Conservation (phyloP, 2,113 vertebrate species). For the Ctenomys sociabilis region DNA sequence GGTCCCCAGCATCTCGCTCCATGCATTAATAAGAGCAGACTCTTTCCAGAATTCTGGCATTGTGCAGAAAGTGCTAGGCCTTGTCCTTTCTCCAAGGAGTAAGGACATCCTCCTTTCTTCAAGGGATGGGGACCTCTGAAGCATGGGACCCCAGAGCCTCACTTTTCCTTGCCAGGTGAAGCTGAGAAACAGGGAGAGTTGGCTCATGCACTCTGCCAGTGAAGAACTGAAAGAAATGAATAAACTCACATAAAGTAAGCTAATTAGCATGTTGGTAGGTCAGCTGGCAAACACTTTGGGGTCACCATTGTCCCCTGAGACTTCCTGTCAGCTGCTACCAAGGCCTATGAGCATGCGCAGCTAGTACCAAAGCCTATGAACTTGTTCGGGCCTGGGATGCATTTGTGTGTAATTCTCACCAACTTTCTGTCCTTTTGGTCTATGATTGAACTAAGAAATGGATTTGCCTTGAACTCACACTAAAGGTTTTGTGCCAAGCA, state of each 20-base stretch:
- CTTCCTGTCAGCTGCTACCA: background rate
- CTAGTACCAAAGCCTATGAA: no score
- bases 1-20: background rate
- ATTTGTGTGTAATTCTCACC: background rate
- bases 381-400: background rate
- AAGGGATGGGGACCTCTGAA: background rate
- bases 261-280: background rate
- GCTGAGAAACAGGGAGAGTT: no score
- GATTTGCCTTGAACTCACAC: background rate
- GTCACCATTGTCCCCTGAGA: accelerated
- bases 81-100: background rate
- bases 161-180: background rate
- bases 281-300: background rate
- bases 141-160: no score
- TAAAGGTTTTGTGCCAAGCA: background rate
- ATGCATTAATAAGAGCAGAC: no score
- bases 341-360: background rate
- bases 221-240: background rate
- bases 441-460: background rate
- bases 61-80: background rate
- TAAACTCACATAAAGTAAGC: background rate
- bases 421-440: accelerated
- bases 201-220: background rate
- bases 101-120: no score
- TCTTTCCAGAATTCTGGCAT: background rate